phyloP scores from a whole-genome alignment of 2,113 vertebrate species.

The Cottus gobio region DNA sequence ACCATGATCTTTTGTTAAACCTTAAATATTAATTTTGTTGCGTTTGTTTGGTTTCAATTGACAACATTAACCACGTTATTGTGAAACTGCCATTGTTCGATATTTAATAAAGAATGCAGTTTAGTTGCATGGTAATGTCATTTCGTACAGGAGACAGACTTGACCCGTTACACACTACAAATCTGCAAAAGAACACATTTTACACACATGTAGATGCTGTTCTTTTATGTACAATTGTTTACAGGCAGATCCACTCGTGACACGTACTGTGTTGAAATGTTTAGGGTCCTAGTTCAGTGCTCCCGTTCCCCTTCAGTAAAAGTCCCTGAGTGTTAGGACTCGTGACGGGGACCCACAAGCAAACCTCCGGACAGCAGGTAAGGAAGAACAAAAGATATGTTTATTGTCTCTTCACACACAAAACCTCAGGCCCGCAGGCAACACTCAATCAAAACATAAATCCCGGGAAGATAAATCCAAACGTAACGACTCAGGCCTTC shows the following conservation, averaged over 20 bases:
- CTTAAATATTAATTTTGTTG: not conserved
- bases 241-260: not conserved
- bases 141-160: not conserved
- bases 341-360: too few species aligned
- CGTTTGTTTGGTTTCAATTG: too few species aligned
- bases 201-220: not conserved
- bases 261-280: not conserved
- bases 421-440: too few species aligned
- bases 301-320: not conserved
- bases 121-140: not conserved
- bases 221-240: not conserved
- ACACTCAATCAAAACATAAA: too few species aligned
- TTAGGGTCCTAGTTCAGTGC: not conserved
- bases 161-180: not conserved
- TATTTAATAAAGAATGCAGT: too few species aligned
- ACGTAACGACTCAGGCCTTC: too few species aligned
- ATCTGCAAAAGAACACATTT: not conserved
- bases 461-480: too few species aligned
- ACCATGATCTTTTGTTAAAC: not conserved
- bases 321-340: too few species aligned
- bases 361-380: too few species aligned
- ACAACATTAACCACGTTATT: not conserved
- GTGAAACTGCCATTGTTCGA: not conserved
- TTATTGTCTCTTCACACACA: too few species aligned
- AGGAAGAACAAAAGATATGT: too few species aligned